Evolutionary conservation across 2,113 vertebrate genomes (phyloP).

Genomic region (Seriola quinqueradiata): DNA sequence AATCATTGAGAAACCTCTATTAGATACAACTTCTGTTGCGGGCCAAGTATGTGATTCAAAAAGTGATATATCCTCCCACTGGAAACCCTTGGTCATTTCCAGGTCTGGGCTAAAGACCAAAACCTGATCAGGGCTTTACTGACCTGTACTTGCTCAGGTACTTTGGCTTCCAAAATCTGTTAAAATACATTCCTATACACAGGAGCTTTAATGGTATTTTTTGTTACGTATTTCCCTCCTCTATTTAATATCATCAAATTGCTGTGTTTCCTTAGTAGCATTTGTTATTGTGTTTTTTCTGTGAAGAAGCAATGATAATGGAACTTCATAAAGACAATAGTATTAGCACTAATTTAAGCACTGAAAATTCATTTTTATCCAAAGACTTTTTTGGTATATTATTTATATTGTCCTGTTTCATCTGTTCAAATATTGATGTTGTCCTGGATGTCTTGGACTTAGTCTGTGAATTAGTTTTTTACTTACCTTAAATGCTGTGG

Average conservation of each 20-base stretch:
- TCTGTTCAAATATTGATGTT: too few relatives aligned
- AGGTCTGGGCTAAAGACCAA: conserved; percentile 11
- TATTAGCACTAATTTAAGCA: too few relatives aligned
- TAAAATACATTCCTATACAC: not conserved
- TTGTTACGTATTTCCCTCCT: not conserved
- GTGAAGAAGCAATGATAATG: too few relatives aligned
- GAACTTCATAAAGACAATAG: too few relatives aligned
- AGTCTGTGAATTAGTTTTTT: too few relatives aligned
- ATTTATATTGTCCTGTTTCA: too few relatives aligned
- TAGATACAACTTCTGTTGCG: not conserved
- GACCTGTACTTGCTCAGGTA: not conserved
- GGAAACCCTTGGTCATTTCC: not conserved
- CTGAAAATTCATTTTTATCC: too few relatives aligned
- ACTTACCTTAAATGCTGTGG: too few relatives aligned
- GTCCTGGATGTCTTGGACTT: too few relatives aligned
- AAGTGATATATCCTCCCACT: not conserved
- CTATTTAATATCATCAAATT: not conserved
- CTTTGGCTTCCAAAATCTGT: not conserved
- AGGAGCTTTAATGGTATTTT: not conserved
- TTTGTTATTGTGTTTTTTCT: too few relatives aligned
- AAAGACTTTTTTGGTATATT: too few relatives aligned
- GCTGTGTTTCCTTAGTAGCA: too few relatives aligned
- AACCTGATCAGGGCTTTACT: not conserved
- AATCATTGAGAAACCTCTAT: not conserved
- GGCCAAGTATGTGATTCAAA: conserved; percentile 1